Evolutionary conservation across 1,140 invertebrate species (phyloP), one percentile per base, ranked within the genome.

Genomic region (Saxidomus purpurata): DNA sequence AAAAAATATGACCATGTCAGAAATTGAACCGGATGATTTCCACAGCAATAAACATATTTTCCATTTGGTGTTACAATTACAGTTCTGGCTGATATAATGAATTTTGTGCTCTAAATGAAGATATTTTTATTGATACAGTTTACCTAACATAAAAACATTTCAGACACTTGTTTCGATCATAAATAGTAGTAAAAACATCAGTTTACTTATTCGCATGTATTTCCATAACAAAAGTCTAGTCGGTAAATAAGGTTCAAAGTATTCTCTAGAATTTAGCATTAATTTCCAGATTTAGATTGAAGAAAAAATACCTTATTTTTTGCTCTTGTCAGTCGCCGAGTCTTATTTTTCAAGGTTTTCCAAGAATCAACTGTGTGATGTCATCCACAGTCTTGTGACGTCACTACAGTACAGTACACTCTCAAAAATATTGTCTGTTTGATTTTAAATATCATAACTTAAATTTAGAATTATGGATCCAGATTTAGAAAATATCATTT

Each of bases 81-180:
- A 76, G 71, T 40, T 76, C 34, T 76, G 71, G 71, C 71, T 76
- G 71, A 76, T 76, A 76, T 76, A 76, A 76, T 76, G 71, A 76
- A 76, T 76, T 76, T 76, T 76, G 71, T 76, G 25, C 71, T 76
- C 71, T 76, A 76, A 76, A 76, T 76, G 71, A 76, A 76, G 71
- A 76, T 76, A 76, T 76, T 76, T 76, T 76, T 76, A 76, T 76
- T 76, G 71, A 76, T 76, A 76, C 77, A 80, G 77, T 80, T 80
- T 80, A 80, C 77, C 77, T 80, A 80, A 80, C 77, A 80, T 80
- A 80, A 55, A 80, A 80, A 80, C 77, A 80, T 80, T 80, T 80
- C 77, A 80, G 71, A 76, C 71, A 47, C 71, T 76, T 76, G 71
- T 76, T 76, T 76, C 22, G 71, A 76, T 76, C 71, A 76, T 76